Base-by-base conservation (phyloP, 2,797 vertebrate genomes). In the Centroberyx gerrardi region DNA sequence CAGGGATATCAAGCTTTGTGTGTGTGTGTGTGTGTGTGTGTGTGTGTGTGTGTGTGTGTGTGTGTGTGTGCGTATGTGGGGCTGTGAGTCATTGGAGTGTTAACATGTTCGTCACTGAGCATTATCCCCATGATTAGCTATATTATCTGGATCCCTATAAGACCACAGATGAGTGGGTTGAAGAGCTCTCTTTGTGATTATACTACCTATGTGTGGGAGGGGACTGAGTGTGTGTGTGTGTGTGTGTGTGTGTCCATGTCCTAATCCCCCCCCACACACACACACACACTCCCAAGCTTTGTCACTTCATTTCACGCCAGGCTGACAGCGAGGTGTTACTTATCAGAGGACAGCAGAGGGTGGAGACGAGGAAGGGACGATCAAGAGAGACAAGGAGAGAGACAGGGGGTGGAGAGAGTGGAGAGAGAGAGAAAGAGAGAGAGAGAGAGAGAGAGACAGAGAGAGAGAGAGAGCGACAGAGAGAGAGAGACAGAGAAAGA, bases 111-210 rank as follows among this genome's bases (percentile, higher is more conserved):
- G 46, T 87, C 76, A 80, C 69, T 49, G 71, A 84, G 82, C 76
- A 92, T 90, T 87, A 90, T 91, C 84, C 84, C 55, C 85, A 90
- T 92, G 86, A 91, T 93, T 90, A 90, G 77, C 63, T 82, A 72
- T 81, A 90, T 90, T 89, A 92, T 90, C 72, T 90, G 76, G 68
- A 84, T 85, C 42, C 62, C 48, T 86, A 70, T 85, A 86, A 85
- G 78, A 86, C 68, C 63, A 76, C 73, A 86, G 82, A 80, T 81
- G 88, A 89, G 88, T 92, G 89, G 86, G 86, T 90, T 91, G 84
- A 90, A 92, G 89, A 87, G 88, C 85, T 88, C 82, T 89, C 76
- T 27, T 17, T 67, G 75, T 88, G 85, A 91, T 90, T 89, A 90
- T 67, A 76, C 81, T 80, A 86, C 84, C 87, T 81, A 46, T 31